A percentile compares a stretch with the other conserved stretches of the same genome.
These are phyloP conservation scores for Sphecodes monilicornis DNA, from an alignment of 2,888 invertebrate genomes.

Conservation along the genomic window DNA sequence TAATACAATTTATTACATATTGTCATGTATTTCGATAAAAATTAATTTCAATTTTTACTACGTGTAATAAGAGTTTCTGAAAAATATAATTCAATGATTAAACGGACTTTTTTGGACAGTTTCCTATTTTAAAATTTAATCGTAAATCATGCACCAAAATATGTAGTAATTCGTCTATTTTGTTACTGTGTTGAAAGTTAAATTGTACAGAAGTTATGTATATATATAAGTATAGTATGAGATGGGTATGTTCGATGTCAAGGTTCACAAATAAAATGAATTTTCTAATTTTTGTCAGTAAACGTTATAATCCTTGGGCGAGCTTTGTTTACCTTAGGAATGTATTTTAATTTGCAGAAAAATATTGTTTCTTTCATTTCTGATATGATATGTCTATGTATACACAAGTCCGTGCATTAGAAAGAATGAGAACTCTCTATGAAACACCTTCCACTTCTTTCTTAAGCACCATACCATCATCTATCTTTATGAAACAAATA, in stretches of 20 bases:
- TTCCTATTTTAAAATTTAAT: constrained; percentile 7
- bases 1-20: constrained; percentile 41
- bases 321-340: constrained; percentile 75
- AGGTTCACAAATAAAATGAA: constrained; percentile 52
- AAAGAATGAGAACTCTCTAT: constrained; percentile 63
- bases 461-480: constrained; percentile 67
- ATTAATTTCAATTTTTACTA: constrained; percentile 26
- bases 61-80: constrained; percentile 22
- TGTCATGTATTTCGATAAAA: constrained; percentile 32
- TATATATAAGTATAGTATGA: constrained; percentile 37
- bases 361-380: constrained; percentile 67
- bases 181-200: constrained; percentile 32
- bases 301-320: constrained; percentile 44
- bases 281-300: constrained; percentile 49
- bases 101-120: constrained; percentile 3
- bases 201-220: constrained; percentile 49
- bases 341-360: constrained; percentile 78
- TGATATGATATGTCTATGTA: constrained; percentile 56
- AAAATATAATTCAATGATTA: constrained; percentile 9
- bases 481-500: constrained; percentile 75
- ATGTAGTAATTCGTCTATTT: constrained; percentile 25
- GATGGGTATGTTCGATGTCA: constrained; percentile 51
- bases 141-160: constrained; percentile 17
- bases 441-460: constrained; percentile 62
- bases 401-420: constrained; percentile 63